A percentile compares a stretch with the other conserved stretches of the same genome.
Conservation (phyloP, 1,140 invertebrate species). For the Vollenhovia emeryi region DNA sequence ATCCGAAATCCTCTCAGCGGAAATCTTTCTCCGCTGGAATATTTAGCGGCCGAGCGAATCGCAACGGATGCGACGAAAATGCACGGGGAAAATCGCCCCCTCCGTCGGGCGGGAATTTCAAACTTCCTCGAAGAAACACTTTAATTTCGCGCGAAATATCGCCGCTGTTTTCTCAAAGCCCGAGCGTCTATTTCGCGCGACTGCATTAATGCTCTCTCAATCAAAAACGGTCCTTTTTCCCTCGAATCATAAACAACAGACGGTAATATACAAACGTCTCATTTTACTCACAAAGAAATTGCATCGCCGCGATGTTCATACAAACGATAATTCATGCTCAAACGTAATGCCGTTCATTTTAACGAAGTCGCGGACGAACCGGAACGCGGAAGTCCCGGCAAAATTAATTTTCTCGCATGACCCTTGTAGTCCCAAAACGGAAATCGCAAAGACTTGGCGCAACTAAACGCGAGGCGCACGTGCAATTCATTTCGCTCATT, state of each 20-base stretch:
- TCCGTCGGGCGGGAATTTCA: slow-evolving; percentile 20
- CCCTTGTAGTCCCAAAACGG: slow-evolving; percentile 38
- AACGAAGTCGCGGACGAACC: slow-evolving; percentile 39
- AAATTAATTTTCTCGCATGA: slow-evolving; percentile 52
- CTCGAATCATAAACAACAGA: neutral
- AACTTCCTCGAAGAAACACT: slow-evolving; percentile 43
- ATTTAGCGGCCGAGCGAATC: slow-evolving; percentile 55
- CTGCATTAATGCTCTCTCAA: neutral
- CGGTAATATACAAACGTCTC: neutral
- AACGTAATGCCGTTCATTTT: slow-evolving; percentile 17
- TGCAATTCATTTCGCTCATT: slow-evolving; percentile 69
- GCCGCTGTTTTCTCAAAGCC: neutral
- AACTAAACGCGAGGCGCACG: slow-evolving; percentile 48
- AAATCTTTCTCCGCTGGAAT: slow-evolving; percentile 58
- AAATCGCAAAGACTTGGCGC: slow-evolving; percentile 43
- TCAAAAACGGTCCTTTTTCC: neutral
- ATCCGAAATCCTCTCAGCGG: slow-evolving; percentile 55
- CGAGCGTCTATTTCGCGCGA: neutral
- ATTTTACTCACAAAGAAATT: neutral
- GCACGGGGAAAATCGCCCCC: slow-evolving; percentile 42
- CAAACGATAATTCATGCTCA: slow-evolving; percentile 36
- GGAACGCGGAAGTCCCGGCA: slow-evolving; percentile 21
- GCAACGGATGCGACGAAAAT: slow-evolving; percentile 16
- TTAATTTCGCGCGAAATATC: slow-evolving; percentile 11
- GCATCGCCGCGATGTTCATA: neutral